Conservation (phyloP, 2,113 vertebrate species). For the Oreotrochilus melanogaster region DNA sequence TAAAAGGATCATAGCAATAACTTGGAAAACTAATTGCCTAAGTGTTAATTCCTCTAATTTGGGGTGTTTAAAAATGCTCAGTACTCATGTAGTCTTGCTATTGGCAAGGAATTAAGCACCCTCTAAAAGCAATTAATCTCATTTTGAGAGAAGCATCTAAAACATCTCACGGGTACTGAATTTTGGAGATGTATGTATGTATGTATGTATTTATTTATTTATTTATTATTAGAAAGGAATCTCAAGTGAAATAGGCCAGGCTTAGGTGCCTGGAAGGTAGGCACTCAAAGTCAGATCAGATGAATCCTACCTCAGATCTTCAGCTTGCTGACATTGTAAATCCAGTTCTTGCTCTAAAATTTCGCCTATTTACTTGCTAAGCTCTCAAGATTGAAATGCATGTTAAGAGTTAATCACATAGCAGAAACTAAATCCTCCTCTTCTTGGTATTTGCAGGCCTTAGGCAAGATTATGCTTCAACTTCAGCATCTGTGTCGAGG, state of each 20-base stretch:
- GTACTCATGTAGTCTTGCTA: neutral
- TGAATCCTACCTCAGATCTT: neutral
- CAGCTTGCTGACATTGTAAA: neutral
- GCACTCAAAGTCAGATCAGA: neutral
- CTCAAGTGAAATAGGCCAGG: neutral
- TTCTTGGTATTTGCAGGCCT: slow-evolving; percentile 82
- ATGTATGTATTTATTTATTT: neutral
- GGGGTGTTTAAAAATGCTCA: neutral
- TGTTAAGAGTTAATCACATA: neutral
- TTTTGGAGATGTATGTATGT: neutral
- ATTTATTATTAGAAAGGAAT: neutral
- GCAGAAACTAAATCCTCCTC: neutral
- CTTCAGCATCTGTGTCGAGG: slow-evolving; percentile 87
- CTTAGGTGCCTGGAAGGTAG: neutral
- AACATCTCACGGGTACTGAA: neutral
- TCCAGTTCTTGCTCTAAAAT: neutral
- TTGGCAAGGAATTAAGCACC: neutral
- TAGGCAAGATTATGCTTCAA: slow-evolving; percentile 95
- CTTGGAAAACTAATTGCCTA: neutral
- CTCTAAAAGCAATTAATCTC: neutral
- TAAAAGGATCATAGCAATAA: neutral
- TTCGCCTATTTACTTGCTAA: neutral
- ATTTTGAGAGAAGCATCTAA: neutral
- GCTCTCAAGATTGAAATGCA: neutral
- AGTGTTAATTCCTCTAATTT: neutral